Base-by-base conservation (phyloP, 2,113 vertebrate genomes). In the Muntiacus reevesi region DNA sequence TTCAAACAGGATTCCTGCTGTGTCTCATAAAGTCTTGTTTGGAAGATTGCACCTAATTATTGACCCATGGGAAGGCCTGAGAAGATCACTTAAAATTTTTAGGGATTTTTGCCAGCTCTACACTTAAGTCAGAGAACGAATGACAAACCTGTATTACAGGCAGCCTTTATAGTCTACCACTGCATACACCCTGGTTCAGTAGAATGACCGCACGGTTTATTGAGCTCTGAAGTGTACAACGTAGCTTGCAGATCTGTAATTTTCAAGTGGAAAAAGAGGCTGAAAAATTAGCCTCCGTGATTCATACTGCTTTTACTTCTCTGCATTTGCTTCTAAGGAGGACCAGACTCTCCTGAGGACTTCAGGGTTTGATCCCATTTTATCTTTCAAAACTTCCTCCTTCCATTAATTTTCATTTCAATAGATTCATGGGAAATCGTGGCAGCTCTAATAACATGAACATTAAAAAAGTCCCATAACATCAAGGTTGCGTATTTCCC, bases 381-480 rank as follows among this genome's bases (percentile, higher is more conserved):
- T 95, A 97, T 97, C 50, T 95, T 94, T 97, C 95, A 98, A 98
- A 96, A 17, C 11, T 95, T 98, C 81, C 95, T 87, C 57, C 87
- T 97, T 98, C 89, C 87, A 91, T 97, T 98, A 98, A 98, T 98
- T 98, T 98, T 97, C 96, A 97, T 98, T 97, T 98, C 83, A 92
- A 67, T 85, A 95, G 87, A 62, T 78, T 23, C 23, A 30, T 81
- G 40, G 97, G 94, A 97, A 98, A 98, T 95, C 91, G 59, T 89
- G 90, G 90, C 28, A 74, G 43, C 97, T 98, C 96, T 98, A 98
- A 98, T 98, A 98, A 96, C 52, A 76, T 87, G 97, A 97, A 92
- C 95, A 94, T 98, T 98, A 96, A 97, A 98, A 98, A 98, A 98
- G 87, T 91, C 9, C 82, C 91, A 82, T 96, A 98, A 92, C 97